Percentiles rank a stretch among this genome's conserved stretches.
Conservation (phyloP, 2,888 invertebrate genomes). For the Asteroscopus sphinx region DNA sequence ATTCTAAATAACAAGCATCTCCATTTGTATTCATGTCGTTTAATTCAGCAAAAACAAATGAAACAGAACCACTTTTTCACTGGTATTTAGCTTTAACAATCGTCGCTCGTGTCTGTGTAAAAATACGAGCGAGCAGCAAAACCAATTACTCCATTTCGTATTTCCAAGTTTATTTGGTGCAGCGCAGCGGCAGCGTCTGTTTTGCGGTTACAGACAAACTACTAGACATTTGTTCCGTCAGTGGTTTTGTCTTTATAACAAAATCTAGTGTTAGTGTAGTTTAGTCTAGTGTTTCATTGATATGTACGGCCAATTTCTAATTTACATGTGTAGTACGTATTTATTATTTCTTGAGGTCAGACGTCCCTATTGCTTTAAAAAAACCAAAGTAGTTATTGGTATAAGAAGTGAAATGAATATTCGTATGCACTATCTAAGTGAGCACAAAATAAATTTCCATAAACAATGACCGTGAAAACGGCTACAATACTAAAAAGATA, state of each 20-base stretch:
- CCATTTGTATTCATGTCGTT: slow-evolving; percentile 11
- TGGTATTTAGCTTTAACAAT: slow-evolving; percentile 27
- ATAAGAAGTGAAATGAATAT: too few species aligned
- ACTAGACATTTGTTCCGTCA: slow-evolving; percentile 24
- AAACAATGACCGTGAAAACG: not conserved
- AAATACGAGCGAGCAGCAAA: slow-evolving; percentile 42
- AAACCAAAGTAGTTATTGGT: too few species aligned
- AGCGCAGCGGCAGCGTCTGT: slow-evolving; percentile 39
- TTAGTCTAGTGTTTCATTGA: slow-evolving; percentile 13
- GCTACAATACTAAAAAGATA: not conserved
- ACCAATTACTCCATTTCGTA: slow-evolving; percentile 51
- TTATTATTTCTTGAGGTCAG: too few species aligned
- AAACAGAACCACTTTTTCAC: slow-evolving; percentile 28
- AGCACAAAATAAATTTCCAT: too few species aligned
- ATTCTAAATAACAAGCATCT: not conserved
- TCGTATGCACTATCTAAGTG: too few species aligned
- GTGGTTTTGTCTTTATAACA: slow-evolving; percentile 24
- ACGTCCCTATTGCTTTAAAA: too few species aligned
- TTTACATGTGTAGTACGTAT: not conserved
- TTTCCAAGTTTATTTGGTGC: slow-evolving; percentile 45
- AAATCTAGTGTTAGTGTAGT: too few species aligned
- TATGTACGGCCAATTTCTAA: slow-evolving; percentile 1
- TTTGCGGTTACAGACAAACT: slow-evolving; percentile 37
- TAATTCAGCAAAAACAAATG: slow-evolving; percentile 12
- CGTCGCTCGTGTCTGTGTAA: slow-evolving; percentile 20